Evolutionary conservation across 2,888 invertebrate genomes (phyloP).

Genomic region (Trichogramma evanescens): DNA sequence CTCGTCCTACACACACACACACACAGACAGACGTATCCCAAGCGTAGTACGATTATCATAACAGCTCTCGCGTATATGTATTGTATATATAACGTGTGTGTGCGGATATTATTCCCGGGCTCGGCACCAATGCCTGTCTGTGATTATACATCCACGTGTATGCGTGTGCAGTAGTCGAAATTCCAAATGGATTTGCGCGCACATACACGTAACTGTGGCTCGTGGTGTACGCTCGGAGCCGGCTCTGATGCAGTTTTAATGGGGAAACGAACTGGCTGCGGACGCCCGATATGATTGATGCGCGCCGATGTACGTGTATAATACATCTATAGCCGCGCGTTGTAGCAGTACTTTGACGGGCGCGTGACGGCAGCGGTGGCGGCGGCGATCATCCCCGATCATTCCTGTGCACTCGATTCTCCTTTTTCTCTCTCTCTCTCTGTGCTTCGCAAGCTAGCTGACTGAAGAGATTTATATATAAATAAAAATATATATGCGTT

Average conservation of each 20-base stretch:
- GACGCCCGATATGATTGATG: slow-evolving; percentile 43
- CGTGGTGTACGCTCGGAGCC: slow-evolving; percentile 41
- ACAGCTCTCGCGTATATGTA: slow-evolving; percentile 35
- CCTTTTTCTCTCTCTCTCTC: background rate
- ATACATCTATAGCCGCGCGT: too few relatives aligned
- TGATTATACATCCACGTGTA: slow-evolving; percentile 11
- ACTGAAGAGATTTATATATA: background rate
- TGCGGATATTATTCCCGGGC: slow-evolving; percentile 43
- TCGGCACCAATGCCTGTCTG: slow-evolving; percentile 15
- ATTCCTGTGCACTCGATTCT: background rate
- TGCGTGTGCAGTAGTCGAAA: slow-evolving; percentile 21
- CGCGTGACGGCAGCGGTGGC: background rate
- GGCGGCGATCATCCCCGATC: too few relatives aligned
- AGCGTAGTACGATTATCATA: slow-evolving; percentile 46
- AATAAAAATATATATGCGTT: background rate
- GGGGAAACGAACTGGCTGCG: slow-evolving; percentile 36
- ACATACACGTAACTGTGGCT: slow-evolving; percentile 34
- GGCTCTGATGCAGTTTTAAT: slow-evolving; percentile 45
- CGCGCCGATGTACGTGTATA: slow-evolving; percentile 29
- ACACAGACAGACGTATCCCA: too few relatives aligned
- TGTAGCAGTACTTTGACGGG: background rate
- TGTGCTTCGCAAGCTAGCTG: background rate
- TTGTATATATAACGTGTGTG: background rate
- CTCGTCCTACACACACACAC: slow-evolving; percentile 33
- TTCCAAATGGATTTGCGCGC: slow-evolving; percentile 33